Evolutionary conservation across 2,797 vertebrate genomes (phyloP).

Genomic region (Helarctos malayanus): DNA sequence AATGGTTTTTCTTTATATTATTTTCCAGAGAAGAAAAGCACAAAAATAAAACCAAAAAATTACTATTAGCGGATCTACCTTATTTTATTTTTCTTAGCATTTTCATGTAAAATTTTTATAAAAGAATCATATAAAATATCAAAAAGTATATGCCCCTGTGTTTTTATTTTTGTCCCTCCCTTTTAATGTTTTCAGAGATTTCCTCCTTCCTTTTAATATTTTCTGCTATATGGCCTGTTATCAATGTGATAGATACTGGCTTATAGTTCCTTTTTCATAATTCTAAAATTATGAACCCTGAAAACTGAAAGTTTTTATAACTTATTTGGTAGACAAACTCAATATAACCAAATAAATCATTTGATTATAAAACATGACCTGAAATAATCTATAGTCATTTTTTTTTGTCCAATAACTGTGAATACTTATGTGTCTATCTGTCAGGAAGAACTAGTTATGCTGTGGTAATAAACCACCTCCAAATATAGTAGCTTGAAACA

Average conservation of each 20-base stretch:
- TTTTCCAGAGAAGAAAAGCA: not conserved
- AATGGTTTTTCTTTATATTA: not conserved
- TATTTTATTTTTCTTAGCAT: constrained; percentile 16
- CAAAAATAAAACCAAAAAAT: constrained; percentile 50
- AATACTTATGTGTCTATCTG: not conserved
- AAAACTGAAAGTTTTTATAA: not conserved
- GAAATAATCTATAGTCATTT: not conserved
- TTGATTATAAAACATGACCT: not conserved
- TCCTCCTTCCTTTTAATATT: not conserved
- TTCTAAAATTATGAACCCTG: not conserved
- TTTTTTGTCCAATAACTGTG: not conserved
- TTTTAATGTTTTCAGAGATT: not conserved
- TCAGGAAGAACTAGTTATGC: not conserved
- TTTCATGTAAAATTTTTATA: not conserved
- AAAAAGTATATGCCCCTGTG: not conserved
- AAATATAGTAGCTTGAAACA: not conserved
- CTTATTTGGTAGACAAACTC: not conserved
- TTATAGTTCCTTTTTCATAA: not conserved
- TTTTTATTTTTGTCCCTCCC: not conserved
- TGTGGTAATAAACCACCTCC: not conserved
- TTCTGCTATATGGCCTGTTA: not conserved
- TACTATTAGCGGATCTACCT: not conserved
- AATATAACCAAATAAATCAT: not conserved
- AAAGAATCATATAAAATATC: not conserved
- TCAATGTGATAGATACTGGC: not conserved